Evolutionary conservation across 1,140 invertebrate genomes (phyloP).

Genomic region (Zaprionus inermis): DNA sequence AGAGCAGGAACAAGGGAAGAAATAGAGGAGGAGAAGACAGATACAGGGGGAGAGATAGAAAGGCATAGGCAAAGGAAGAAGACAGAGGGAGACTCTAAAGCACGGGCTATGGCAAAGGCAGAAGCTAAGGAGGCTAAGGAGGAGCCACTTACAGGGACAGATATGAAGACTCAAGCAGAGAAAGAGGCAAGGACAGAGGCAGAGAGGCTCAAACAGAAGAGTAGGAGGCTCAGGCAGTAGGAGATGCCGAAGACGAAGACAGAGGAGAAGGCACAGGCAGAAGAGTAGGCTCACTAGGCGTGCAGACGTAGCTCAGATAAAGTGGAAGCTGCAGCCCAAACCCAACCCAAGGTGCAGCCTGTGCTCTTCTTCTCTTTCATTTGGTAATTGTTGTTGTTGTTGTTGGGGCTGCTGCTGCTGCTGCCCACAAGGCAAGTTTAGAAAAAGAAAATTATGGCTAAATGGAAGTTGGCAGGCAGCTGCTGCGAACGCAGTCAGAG

Average conservation of each 20-base stretch:
- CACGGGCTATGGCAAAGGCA: no score
- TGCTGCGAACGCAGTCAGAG: conserved; percentile 14
- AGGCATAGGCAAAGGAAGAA: no score
- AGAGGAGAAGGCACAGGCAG: conserved; percentile 24
- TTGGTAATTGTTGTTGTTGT: conserved; percentile 60
- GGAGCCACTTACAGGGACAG: no score
- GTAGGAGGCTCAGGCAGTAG: background rate
- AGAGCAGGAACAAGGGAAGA: background rate
- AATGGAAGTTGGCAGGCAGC: conserved; percentile 61
- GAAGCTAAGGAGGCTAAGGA: no score
- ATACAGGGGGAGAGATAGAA: no score
- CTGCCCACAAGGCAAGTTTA: conserved; percentile 68
- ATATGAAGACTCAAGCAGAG: no score
- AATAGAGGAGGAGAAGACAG: background rate
- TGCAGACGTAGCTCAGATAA: conserved; percentile 4
- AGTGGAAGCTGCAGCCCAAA: conserved; percentile 13
- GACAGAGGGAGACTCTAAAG: no score
- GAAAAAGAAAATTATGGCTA: conserved; percentile 62
- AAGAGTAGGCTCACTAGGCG: background rate
- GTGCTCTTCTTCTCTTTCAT: conserved; percentile 42
- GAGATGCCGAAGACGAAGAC: conserved; percentile 32
- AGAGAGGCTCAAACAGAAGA: no score
- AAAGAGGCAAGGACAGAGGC: no score
- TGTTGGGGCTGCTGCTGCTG: conserved; percentile 34
- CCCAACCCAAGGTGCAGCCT: conserved; percentile 30